These are phyloP conservation scores for Galerucella pusilla DNA, from an alignment of 2,888 invertebrate genomes.

Conservation along the genomic window DNA sequence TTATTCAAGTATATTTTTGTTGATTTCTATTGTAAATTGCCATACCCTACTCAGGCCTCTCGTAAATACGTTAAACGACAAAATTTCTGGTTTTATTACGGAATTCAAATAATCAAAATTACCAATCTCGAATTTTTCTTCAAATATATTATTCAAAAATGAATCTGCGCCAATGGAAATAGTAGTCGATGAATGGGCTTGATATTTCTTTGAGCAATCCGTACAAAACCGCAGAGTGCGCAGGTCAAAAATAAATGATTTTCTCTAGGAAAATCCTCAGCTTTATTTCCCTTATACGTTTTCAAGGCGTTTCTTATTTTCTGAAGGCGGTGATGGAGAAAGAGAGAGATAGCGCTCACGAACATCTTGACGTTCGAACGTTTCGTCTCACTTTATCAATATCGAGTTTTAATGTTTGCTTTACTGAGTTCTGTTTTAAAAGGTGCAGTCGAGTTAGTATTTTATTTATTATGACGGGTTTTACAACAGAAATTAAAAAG, in stretches of 20 bases:
- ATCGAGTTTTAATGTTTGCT: background rate
- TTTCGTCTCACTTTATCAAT: slow-evolving; percentile 11
- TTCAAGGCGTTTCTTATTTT: slow-evolving; percentile 60
- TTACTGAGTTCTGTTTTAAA: background rate
- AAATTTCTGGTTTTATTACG: no score
- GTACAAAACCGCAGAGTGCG: slow-evolving; percentile 56
- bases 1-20: no score
- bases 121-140: background rate
- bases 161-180: slow-evolving; percentile 29
- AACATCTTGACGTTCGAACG: slow-evolving; percentile 13
- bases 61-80: no score
- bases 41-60: no score
- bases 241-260: slow-evolving; percentile 64
- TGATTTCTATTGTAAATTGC: no score
- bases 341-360: slow-evolving; percentile 26
- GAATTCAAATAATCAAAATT: background rate
- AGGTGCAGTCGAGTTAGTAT: background rate
- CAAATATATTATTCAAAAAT: background rate
- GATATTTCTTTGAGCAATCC: slow-evolving; percentile 56
- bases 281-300: slow-evolving; percentile 61
- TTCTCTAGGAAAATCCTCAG: slow-evolving; percentile 62
- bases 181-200: slow-evolving; percentile 46
- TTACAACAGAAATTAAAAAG: background rate
- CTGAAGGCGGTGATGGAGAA: slow-evolving; percentile 48
- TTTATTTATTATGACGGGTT: background rate